These are phyloP conservation scores for Sycobia sp. DNA, from an alignment of 1,140 invertebrate genomes.

Conservation along the genomic window DNA sequence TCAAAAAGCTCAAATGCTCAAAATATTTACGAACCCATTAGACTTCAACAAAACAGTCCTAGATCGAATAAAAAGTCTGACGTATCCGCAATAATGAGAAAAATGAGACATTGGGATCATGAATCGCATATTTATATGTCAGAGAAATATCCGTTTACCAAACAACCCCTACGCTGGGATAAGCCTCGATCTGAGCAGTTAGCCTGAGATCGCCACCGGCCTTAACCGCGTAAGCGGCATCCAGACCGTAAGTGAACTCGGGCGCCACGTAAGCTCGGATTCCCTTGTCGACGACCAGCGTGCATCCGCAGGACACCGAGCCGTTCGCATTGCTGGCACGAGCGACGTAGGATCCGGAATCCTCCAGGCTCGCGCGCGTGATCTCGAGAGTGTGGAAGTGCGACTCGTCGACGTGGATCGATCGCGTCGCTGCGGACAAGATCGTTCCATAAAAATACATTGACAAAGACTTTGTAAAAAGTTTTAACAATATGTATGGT, in stretches of 20 bases:
- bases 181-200: constrained; percentile 76
- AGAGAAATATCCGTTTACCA: constrained; percentile 65
- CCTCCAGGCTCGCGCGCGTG: constrained; percentile 72
- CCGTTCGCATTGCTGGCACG: constrained; percentile 82
- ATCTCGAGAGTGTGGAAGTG: constrained; percentile 87
- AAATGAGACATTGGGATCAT: neutral
- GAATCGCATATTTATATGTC: no score
- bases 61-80: no score
- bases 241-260: constrained; percentile 73
- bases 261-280: constrained; percentile 80
- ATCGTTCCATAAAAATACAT: no score
- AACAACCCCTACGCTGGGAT: constrained; percentile 78
- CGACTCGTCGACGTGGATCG: constrained; percentile 70
- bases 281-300: constrained; percentile 83
- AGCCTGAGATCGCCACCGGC: constrained; percentile 72
- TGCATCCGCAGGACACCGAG: constrained; percentile 79
- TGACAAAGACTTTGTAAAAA: no score
- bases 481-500: no score
- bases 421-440: constrained; percentile 63
- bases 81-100: no score
- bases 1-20: no score
- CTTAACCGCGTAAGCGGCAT: constrained; percentile 64
- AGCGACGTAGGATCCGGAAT: constrained; percentile 82
- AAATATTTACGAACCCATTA: no score
- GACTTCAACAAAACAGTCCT: no score